Conservation (phyloP, 2,888 invertebrate species). For the Platerodrilus igneus region DNA sequence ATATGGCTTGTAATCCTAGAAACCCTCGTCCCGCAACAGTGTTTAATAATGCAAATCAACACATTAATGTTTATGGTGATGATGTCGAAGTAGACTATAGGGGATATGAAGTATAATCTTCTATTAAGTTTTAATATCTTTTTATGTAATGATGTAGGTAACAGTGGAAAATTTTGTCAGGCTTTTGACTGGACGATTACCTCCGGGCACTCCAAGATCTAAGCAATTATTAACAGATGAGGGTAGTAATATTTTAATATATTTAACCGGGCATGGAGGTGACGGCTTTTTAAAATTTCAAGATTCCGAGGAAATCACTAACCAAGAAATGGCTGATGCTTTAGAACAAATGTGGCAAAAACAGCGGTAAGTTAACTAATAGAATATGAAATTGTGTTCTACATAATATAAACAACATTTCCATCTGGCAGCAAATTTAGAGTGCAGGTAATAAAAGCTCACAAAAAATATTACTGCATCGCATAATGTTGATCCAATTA, state of each 20-base stretch:
- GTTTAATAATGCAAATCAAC: slow-evolving; percentile 96
- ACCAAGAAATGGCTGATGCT: slow-evolving; percentile 96
- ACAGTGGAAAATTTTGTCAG: slow-evolving; percentile 99
- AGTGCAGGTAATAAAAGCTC: too few species aligned
- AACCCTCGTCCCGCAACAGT: slow-evolving; percentile 97
- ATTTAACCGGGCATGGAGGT: slow-evolving; percentile 95
- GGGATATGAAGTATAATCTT: slow-evolving; percentile 69
- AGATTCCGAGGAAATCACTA: slow-evolving; percentile 98
- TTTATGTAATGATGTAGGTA: slow-evolving; percentile 56
- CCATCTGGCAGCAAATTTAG: too few species aligned
- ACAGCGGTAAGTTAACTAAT: slow-evolving; percentile 82
- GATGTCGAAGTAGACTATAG: slow-evolving; percentile 99
- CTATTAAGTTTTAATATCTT: slow-evolving; percentile 15
- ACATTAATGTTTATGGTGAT: slow-evolving; percentile 98
- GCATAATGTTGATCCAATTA: too few species aligned
- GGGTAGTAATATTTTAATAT: slow-evolving; percentile 93
- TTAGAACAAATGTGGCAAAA: slow-evolving; percentile 99
- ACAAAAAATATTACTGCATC: too few species aligned
- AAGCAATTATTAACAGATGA: slow-evolving; percentile 94
- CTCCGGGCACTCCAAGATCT: slow-evolving; percentile 89
- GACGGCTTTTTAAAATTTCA: slow-evolving; percentile 99
- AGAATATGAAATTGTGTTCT: too few species aligned
- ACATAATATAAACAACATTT: too few species aligned
- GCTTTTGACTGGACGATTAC: slow-evolving; percentile 86
- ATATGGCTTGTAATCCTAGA: slow-evolving; percentile 98